These are phyloP conservation scores for Drosophila funebris DNA, from an alignment of 1,140 invertebrate species.

Conservation along the genomic window DNA sequence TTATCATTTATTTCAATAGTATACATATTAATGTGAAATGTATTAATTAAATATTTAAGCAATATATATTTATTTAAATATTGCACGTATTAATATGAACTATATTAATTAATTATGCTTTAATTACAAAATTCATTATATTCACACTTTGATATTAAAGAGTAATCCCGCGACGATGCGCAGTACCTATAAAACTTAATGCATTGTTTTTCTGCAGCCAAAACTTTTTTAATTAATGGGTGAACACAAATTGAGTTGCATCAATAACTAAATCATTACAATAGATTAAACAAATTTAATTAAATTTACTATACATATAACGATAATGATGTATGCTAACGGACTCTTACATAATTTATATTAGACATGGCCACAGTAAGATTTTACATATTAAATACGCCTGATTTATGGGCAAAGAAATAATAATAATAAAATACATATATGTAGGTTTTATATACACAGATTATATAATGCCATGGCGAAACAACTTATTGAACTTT, in stretches of 20 bases:
- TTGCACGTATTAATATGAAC: too few relatives aligned
- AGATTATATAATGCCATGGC: slow-evolving; percentile 20
- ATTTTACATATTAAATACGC: background rate
- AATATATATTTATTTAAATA: too few relatives aligned
- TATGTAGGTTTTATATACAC: background rate
- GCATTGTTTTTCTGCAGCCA: background rate
- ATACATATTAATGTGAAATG: too few relatives aligned
- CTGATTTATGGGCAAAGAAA: background rate
- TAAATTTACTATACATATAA: slow-evolving; percentile 23
- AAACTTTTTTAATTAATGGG: slow-evolving; percentile 47
- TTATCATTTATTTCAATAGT: too few relatives aligned
- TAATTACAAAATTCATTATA: too few relatives aligned
- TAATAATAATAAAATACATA: slow-evolving; percentile 6
- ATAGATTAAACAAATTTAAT: slow-evolving; percentile 55
- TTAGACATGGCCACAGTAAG: background rate
- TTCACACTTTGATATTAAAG: background rate
- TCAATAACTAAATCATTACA: slow-evolving; percentile 51
- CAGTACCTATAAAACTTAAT: background rate
- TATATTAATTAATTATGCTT: too few relatives aligned
- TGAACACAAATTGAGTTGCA: slow-evolving; percentile 30
- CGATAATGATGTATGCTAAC: too few relatives aligned
- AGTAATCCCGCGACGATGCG: background rate
- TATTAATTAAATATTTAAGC: too few relatives aligned
- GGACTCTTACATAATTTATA: background rate
- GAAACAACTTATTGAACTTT: slow-evolving; percentile 28